Evolutionary conservation across 2,113 vertebrate species (phyloP).

Genomic region (Tetraodon nigroviridis): DNA sequence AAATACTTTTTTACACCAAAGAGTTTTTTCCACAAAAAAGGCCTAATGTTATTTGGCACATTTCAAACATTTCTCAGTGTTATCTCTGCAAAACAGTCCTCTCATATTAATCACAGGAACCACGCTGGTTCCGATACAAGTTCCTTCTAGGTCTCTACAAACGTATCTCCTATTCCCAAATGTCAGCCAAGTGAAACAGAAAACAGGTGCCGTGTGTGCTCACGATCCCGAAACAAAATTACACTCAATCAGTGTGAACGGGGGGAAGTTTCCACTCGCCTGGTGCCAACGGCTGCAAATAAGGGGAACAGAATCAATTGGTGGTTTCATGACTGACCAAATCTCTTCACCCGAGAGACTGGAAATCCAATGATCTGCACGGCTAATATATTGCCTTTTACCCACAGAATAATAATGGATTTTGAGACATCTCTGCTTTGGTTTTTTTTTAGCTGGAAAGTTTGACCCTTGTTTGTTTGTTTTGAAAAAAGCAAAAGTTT

Average conservation of each 20-base stretch:
- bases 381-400: constrained; percentile 40
- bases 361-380: constrained; percentile 53
- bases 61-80: constrained; percentile 6
- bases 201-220: constrained; percentile 57
- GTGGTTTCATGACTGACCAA: constrained; percentile 55
- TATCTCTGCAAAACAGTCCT: constrained; percentile 5
- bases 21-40: background rate
- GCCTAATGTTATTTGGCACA: constrained; percentile 13
- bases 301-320: constrained; percentile 59
- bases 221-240: constrained; percentile 48
- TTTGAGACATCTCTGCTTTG: constrained; percentile 4
- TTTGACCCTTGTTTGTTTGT: background rate
- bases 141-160: constrained; percentile 19
- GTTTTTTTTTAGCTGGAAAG: background rate
- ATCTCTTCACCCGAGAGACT: constrained; percentile 45
- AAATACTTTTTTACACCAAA: background rate
- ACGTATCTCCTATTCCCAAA: constrained; percentile 42
- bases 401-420: constrained; percentile 49
- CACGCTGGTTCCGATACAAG: background rate
- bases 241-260: constrained; percentile 49
- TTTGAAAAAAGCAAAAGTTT: background rate
- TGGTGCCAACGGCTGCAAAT: constrained; percentile 50
- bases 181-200: constrained; percentile 52
- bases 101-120: constrained; percentile 10
- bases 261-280: constrained; percentile 33